Base-by-base conservation (phyloP, 2,113 vertebrate species). In the Lucifuga dentata region DNA sequence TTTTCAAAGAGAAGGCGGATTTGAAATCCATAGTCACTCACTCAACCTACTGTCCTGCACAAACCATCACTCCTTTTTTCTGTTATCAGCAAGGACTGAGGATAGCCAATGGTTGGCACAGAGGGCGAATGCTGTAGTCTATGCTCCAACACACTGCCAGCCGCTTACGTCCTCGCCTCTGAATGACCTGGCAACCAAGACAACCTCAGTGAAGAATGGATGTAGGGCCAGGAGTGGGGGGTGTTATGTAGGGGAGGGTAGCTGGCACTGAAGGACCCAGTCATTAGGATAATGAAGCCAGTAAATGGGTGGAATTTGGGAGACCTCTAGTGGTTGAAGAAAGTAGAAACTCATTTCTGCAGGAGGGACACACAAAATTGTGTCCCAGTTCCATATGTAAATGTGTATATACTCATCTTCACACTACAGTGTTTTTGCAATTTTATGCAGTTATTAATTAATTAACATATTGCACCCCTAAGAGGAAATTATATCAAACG, bases 251-350 rank as follows among this genome's bases (percentile, higher is more conserved):
- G 59, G 32, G 24, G 66, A 43, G 64, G 72, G 53, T 2, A 36
- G 72, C n/a, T 81, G 83, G 75, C 61, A 73, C 75, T n/a, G 16
- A 59, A 78, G 61, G 10, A 66, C 39, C 55, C 48, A 40, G 68
- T 77, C 73, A 81, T 88, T 85, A 84, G 59, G 73, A 75, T 86
- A 85, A 87, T 80, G 74, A 75, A 65, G 11, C 26, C 76, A 16
- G 55, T 23, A 21, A 63, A 44, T 20, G 11, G 46, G 68, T 68
- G 53, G 80, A 35, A 58, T 69, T 67, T 76, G 85, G 79, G 86
- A 80, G 90, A 68, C 90, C 82, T 86, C 90, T 88, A 84, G 86
- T 91, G 88, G 85, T 32, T 8, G 39, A 26, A 55, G 16, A 24
- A 8, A 32, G 43, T 5, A 26, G 10, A 45, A 41, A 38, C 17